phyloP scores from a whole-genome alignment of 2,113 vertebrate genomes.

The Plecotus auritus region DNA sequence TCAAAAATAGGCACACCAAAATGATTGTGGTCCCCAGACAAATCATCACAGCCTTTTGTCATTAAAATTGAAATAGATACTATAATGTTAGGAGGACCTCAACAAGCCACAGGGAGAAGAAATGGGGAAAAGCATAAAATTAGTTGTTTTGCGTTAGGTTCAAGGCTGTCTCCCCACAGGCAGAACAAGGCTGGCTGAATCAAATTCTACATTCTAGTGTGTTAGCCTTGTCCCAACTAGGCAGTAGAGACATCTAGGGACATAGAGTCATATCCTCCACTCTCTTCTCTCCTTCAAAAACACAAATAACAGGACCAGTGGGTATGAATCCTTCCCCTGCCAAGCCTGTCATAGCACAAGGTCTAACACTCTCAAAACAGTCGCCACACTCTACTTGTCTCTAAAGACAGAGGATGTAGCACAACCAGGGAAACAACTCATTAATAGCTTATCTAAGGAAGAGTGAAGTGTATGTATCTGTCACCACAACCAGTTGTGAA shows the following conservation, averaged over 20 bases:
- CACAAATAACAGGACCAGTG: neutral
- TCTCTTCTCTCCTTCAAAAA: neutral
- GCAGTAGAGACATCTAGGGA: neutral
- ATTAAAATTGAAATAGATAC: conserved; percentile 21
- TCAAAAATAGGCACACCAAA: neutral
- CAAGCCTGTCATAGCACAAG: neutral
- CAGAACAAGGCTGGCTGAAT: conserved; percentile 20
- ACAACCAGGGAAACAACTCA: no score
- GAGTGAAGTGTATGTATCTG: neutral
- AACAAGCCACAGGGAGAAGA: neutral
- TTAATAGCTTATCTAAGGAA: no score
- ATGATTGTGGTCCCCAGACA: neutral
- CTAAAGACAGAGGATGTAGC: neutral
- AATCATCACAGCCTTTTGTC: neutral
- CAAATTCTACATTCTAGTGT: neutral
- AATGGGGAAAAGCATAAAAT: neutral
- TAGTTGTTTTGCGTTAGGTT: conserved; percentile 3
- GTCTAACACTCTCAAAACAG: neutral
- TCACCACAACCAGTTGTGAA: neutral
- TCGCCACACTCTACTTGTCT: neutral
- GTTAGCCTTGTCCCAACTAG: neutral
- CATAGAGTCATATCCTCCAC: no score
- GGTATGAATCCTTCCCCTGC: neutral
- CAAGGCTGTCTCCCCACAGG: neutral
- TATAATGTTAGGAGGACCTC: neutral